Evolutionary conservation across 2,797 vertebrate species (phyloP), one percentile per base, ranked within the genome.

Genomic region (Acanthurus lineatus): DNA sequence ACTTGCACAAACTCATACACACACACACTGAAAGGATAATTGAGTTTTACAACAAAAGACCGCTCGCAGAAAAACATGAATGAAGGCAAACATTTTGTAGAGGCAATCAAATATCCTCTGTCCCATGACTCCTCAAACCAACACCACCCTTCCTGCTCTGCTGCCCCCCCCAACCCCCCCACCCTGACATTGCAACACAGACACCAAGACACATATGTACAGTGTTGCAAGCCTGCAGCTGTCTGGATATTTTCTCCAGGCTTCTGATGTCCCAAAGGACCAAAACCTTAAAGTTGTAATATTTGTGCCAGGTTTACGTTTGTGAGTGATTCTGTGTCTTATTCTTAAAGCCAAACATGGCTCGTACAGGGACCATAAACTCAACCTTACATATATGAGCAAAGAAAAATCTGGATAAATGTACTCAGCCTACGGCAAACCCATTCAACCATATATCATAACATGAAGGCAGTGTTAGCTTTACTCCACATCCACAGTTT

Each of bases 211-310:
- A n/a, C 44, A 73, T 38, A 51, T 3, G 47, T 5, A 10, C 32
- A 22, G 19, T 68, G 65, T 66, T 76, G 51, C 42, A 85, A 76
- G 51, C 69, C 15, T 69, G 49, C 83, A 86, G 79, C 73, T 83
- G 63, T 62, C 53, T 80, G 72, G 44, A 38, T 58, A 35, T 76
- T 79, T 58, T 56, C n/a, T 62, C 20, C 3, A 9, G 42, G 48
- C 28, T 10, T 78, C 68, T 58, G 52, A 76, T 57, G 42, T 87
- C 69, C 61, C 35, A 7, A 1, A 19, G 64, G 79, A 79, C 22
- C 20, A 47, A 62, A 73, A 17, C 22, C 17, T 47, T 20, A 7
- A 69, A 16, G 56, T 45, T 20, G 16, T 58, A 40, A 53, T 54
- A 16, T 38, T 5, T 44, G 12, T 48, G 20, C 4, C 14, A 9